phyloP scores from a whole-genome alignment of 2,888 invertebrate genomes.

The Mimachlamys varia region DNA sequence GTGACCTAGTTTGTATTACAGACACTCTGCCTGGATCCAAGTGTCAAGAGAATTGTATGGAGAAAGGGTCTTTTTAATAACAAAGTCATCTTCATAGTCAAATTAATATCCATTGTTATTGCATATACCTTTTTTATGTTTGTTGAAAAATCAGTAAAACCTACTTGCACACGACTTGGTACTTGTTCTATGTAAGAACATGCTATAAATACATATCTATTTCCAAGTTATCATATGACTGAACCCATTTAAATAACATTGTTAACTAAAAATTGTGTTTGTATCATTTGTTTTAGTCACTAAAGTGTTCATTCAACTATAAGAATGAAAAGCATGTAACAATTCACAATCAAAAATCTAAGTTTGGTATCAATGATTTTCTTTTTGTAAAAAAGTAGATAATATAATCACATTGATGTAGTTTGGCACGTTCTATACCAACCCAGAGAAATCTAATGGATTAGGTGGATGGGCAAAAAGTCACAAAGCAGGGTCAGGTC shows the following conservation, averaged over 20 bases:
- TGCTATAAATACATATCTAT: slow-evolving; percentile 25
- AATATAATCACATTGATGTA: background rate
- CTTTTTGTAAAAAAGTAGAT: background rate
- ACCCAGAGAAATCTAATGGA: background rate
- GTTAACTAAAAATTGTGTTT: background rate
- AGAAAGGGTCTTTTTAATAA: background rate
- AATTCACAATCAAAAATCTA: background rate
- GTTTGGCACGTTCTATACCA: background rate
- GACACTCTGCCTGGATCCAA: background rate
- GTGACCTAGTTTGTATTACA: background rate
- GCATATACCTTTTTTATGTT: background rate
- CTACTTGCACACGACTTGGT: background rate
- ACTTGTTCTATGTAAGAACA: slow-evolving; percentile 12
- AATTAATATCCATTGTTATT: background rate
- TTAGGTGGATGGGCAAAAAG: background rate
- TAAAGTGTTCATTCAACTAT: background rate
- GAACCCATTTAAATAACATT: background rate
- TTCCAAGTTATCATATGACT: background rate
- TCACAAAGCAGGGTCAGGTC: background rate
- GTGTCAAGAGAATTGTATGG: background rate
- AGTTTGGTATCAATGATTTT: background rate
- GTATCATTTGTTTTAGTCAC: background rate
- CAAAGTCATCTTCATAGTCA: background rate
- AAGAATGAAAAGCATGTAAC: slow-evolving; percentile 21
- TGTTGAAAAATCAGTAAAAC: too few species aligned